Evolutionary conservation across 2,797 vertebrate species (phyloP).

Genomic region (Cetoscarus ocellatus): DNA sequence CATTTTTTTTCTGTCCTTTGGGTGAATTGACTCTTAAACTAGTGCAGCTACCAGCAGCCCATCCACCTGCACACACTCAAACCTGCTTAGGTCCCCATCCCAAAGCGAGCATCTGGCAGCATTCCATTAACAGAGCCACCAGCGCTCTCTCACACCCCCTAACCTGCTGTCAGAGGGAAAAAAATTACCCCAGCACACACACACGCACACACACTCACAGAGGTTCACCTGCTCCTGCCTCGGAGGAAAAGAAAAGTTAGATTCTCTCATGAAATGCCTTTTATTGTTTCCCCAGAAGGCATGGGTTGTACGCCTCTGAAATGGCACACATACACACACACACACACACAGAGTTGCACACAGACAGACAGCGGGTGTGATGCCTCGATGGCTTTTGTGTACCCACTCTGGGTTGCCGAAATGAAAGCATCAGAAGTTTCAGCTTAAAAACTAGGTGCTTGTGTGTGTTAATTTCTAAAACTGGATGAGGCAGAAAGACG

Average conservation of each 20-base stretch:
- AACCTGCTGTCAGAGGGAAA: conserved; percentile 61
- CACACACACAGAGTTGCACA: conserved; percentile 17
- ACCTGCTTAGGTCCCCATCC: conserved; percentile 49
- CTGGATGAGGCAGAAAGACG: conserved; percentile 83
- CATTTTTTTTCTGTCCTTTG: neutral
- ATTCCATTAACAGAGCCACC: conserved; percentile 68
- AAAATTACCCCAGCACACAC: conserved; percentile 12
- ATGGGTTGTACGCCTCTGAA: conserved; percentile 72
- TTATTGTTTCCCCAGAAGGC: conserved; percentile 79
- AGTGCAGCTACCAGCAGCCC: conserved; percentile 17
- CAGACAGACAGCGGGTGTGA: conserved; percentile 53
- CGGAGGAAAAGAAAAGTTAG: conserved; percentile 74
- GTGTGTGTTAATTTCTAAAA: conserved; percentile 85
- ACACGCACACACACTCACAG: conserved; percentile 10
- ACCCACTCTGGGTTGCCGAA: conserved; percentile 68
- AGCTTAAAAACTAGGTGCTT: conserved; percentile 62
- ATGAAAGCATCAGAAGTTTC: conserved; percentile 75
- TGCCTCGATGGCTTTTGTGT: conserved; percentile 79
- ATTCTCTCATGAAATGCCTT: conserved; percentile 76
- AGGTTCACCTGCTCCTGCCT: conserved; percentile 64
- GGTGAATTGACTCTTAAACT: conserved; percentile 30
- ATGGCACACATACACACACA: conserved; percentile 26
- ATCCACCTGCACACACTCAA: conserved; percentile 41
- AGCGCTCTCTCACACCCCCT: conserved; percentile 55
- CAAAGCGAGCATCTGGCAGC: conserved; percentile 60